phyloP scores from a whole-genome alignment of 2,113 vertebrate genomes.

The Pterophyllum scalare region DNA sequence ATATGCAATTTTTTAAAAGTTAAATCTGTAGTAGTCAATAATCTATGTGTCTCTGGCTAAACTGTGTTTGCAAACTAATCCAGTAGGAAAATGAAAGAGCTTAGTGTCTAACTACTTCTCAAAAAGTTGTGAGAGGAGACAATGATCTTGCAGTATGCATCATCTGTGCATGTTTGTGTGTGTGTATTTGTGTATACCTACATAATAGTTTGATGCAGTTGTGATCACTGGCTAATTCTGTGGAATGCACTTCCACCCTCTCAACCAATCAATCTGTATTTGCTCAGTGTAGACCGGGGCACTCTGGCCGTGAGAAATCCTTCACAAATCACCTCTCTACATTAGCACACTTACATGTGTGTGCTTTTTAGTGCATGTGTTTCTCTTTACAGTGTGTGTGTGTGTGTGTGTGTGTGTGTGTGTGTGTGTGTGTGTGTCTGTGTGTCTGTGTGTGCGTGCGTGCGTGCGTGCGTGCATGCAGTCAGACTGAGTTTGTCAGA shows the following conservation, averaged over 20 bases:
- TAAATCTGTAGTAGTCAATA: conserved; percentile 2
- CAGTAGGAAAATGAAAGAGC: neutral
- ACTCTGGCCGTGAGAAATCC: conserved; percentile 57
- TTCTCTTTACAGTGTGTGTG: neutral
- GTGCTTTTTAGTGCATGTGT: neutral
- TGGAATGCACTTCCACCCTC: conserved; percentile 71
- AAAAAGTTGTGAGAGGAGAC: conserved; percentile 6
- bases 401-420: neutral
- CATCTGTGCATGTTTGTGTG: neutral
- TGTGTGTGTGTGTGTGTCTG: neutral
- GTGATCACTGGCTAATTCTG: conserved; percentile 46
- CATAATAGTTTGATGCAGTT: conserved; percentile 30
- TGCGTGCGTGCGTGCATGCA: conserved; percentile 20
- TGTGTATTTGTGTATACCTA: conserved; percentile 7
- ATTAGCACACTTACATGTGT: conserved; percentile 18
- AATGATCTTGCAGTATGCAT: neutral
- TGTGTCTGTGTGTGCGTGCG: neutral
- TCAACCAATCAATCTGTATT: conserved; percentile 78
- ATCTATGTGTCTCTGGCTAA: neutral
- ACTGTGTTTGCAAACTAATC: neutral
- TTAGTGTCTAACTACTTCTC: neutral
- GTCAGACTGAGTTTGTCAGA: conserved; percentile 74
- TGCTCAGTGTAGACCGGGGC: conserved; percentile 67
- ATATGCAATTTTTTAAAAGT: neutral
- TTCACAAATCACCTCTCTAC: conserved; percentile 41